phyloP scores from a whole-genome alignment of 2,797 vertebrate genomes.

The Apogon talboti region DNA sequence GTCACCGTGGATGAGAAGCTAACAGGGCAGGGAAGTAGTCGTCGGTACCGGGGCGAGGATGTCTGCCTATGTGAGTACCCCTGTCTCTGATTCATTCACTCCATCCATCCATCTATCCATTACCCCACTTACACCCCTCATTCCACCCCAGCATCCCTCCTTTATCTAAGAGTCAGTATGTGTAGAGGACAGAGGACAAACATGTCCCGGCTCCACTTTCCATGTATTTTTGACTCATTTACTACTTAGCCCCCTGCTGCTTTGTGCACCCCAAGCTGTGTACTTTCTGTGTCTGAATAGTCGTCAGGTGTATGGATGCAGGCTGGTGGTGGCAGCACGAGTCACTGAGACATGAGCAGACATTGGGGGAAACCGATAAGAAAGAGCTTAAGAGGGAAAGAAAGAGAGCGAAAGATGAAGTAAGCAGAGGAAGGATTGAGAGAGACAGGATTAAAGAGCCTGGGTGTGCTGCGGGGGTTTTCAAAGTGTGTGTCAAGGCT shows the following conservation, averaged over 20 bases:
- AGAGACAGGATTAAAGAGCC: constrained; percentile 63
- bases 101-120: constrained; percentile 23
- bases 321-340: constrained; percentile 36
- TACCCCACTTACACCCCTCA: constrained; percentile 17
- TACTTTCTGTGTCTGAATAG: constrained; percentile 21
- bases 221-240: constrained; percentile 34
- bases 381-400: constrained; percentile 19
- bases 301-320: constrained; percentile 47
- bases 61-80: constrained; percentile 75
- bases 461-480: constrained; percentile 62
- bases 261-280: constrained; percentile 51
- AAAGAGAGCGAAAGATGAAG: constrained; percentile 41
- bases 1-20: constrained; percentile 66
- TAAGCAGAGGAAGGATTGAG: constrained; percentile 55
- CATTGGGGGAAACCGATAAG: constrained; percentile 33
- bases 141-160: background rate
- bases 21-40: constrained; percentile 65
- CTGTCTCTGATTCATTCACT: constrained; percentile 46
- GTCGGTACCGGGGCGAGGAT: constrained; percentile 63
- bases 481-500: constrained; percentile 52
- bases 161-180: constrained; percentile 17
- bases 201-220: constrained; percentile 31
- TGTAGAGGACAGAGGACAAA: constrained; percentile 11
- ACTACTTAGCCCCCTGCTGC: constrained; percentile 36
- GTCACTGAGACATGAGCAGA: constrained; percentile 38